Conservation (phyloP, 2,888 invertebrate species). For the Sarcophaga variegata region DNA sequence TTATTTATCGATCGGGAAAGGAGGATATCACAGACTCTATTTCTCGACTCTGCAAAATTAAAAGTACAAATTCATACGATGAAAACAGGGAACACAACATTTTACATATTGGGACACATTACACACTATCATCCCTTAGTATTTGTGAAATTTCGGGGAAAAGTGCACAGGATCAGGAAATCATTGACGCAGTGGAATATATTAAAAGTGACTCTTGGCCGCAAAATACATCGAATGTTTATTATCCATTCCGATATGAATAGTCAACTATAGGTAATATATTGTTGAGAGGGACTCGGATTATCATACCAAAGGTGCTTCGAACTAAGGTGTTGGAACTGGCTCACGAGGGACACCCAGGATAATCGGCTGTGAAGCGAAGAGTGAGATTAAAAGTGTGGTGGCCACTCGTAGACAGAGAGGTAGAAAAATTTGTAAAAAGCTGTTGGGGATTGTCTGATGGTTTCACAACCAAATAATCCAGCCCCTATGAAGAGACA, state of each 20-base stretch:
- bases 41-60: conserved; percentile 40
- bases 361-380: conserved; percentile 32
- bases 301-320: background rate
- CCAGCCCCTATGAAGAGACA: background rate
- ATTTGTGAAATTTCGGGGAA: conserved; percentile 1
- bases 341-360: conserved; percentile 13
- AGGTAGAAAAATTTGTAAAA: conserved; percentile 17
- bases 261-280: too few relatives aligned
- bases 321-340: background rate
- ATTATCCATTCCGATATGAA: background rate
- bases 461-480: conserved; percentile 3
- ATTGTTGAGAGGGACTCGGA: too few relatives aligned
- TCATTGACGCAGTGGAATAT: background rate
- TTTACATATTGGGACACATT: background rate
- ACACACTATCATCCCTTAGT: background rate
- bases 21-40: conserved; percentile 53
- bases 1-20: conserved; percentile 35
- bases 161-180: conserved; percentile 7
- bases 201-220: background rate
- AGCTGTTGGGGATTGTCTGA: background rate
- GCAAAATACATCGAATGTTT: background rate
- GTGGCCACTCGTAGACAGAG: conserved; percentile 44
- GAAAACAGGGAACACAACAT: conserved; percentile 17
- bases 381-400: conserved; percentile 29
- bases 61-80: conserved; percentile 9